A percentile compares a stretch with the other conserved stretches of the same genome.
Evolutionary conservation across 2,888 invertebrate genomes (phyloP).

Genomic region (Priocnemis perturbator): DNA sequence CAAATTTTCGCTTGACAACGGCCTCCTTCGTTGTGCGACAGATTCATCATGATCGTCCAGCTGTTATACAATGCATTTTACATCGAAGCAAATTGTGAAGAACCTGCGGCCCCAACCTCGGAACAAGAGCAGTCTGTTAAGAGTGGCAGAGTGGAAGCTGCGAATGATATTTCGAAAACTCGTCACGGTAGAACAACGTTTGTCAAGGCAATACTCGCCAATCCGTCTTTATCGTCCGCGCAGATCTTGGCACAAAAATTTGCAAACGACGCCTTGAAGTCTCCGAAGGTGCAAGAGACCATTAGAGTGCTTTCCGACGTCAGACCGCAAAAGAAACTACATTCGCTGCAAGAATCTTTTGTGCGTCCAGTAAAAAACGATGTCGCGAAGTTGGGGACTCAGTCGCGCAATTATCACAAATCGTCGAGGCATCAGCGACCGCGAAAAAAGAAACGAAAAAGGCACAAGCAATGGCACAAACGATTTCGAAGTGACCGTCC

Average conservation of each 20-base stretch:
- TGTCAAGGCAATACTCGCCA: background rate
- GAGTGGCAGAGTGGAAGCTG: too few relatives aligned
- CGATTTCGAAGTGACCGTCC: slow-evolving; percentile 9
- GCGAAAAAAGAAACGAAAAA: slow-evolving; percentile 42
- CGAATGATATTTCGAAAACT: background rate
- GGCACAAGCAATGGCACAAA: slow-evolving; percentile 27
- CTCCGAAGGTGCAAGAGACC: slow-evolving; percentile 56
- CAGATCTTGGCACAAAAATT: slow-evolving; percentile 52
- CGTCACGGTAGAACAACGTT: slow-evolving; percentile 7
- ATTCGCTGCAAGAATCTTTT: background rate
- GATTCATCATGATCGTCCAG: slow-evolving; percentile 56
- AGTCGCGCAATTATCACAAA: slow-evolving; percentile 12
- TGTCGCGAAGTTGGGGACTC: background rate
- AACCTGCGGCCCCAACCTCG: slow-evolving; percentile 14
- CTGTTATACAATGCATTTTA: slow-evolving; percentile 53
- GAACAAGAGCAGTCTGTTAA: too few relatives aligned
- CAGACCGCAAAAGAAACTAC: background rate
- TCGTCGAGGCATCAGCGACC: slow-evolving; percentile 17
- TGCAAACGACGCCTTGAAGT: slow-evolving; percentile 56
- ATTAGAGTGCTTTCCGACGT: slow-evolving; percentile 53
- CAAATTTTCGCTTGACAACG: too few relatives aligned
- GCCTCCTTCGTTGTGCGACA: slow-evolving; percentile 22
- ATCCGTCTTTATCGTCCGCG: background rate
- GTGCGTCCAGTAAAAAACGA: slow-evolving; percentile 1
- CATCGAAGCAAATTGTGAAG: slow-evolving; percentile 35